Evolutionary conservation across 2,888 invertebrate species (phyloP), one percentile per base, ranked within the genome.

Genomic region (Cordylochernes scorpioides): DNA sequence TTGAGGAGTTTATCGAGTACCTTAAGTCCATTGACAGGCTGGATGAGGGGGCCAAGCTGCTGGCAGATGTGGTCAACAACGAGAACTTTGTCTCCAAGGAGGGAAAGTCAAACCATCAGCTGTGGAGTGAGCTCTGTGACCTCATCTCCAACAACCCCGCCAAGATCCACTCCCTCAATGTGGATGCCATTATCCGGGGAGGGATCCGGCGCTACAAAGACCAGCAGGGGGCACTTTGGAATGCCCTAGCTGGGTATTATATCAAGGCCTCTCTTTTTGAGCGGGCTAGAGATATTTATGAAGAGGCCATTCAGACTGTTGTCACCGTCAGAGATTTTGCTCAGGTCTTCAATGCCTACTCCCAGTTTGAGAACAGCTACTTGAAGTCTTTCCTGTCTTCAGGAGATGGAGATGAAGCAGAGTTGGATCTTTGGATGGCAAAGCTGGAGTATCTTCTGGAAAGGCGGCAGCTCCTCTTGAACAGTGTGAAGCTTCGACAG

Each of bases 71-170:
- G 44, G 91, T 97, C 2, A 94, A 99, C 51, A 77, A 86, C 58
- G 91, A 94, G 49, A 67, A 74, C 45, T 91, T 94, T 57, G 69
- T 75, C 18, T 94, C 94, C 0, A 86, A 78, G 50, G 71, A 84
- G 57, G 94, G 94, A 1, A 97, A 94, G 59, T 91, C 94, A 0
- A 91, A 88, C 51, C 88, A 94, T 60, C 88, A 61, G 56, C 58
- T 99, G 15, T 99, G 97, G 97, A 86, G 88, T 58, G 94, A 99
- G 50, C 58, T 99, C 21, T 97, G 97, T 55, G 86, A 94, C 49
- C 58, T 99, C 30, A 88, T 91, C 47, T 91, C 88, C 2, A 84
- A 88, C 57, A 86, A 99, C 60, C 97, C 97, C 13, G 69, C 71
- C 45, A 72, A 78, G 57, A 72, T 88, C 26, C 72, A 50, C 44